Base-by-base conservation (phyloP, 2,888 invertebrate genomes). In the Orchestes rusci region DNA sequence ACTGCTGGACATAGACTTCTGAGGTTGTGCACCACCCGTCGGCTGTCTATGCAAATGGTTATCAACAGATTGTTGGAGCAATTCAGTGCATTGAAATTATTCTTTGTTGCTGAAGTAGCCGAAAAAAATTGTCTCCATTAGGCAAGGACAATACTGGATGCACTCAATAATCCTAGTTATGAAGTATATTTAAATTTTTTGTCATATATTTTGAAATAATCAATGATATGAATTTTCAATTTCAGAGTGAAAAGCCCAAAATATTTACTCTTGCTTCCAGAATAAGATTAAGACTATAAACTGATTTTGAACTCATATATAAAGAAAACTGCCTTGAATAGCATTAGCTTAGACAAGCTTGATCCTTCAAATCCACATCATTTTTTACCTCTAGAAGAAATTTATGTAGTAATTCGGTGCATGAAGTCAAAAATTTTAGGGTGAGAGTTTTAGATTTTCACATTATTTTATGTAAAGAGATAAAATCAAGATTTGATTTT, bases 31-130 rank as follows among this genome's bases (percentile, higher is more conserved):
- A 10, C 30, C 36, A 54, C 54, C 8, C 30, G 54, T 7, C 53
- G 52, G 54, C 37, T 53, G 15, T 45, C 42, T 13, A 17, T 46
- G 31, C 51, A 53, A 29, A 28, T 27, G 10, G 44, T 42, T 29
- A 36, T 51, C 23, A 33, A 44, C 20, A 41, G 37, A 18, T 28
- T 46, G 27, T 32, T 41, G 17, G 41, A 46, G 30, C 36, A 46
- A n/a, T 41, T 32, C 41, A 27, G 8, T 37, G 46, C 46, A 10
- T 18, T 37, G 28, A 46, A 34, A 18, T 35, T 46, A 27, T 43
- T 47, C 34, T 46, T 39, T 15, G 16, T 23, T 28, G 35, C 36
- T 16, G 29, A 39, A 33, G 44, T 35, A 29, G 38, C 37, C 16
- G 39, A 38, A 30, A 29, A 45, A 41, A 41, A 10, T 18, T 29